A percentile compares a stretch with the other conserved stretches of the same genome.
Evolutionary conservation across 2,113 vertebrate species (phyloP).

Genomic region (Heterocephalus glaber): DNA sequence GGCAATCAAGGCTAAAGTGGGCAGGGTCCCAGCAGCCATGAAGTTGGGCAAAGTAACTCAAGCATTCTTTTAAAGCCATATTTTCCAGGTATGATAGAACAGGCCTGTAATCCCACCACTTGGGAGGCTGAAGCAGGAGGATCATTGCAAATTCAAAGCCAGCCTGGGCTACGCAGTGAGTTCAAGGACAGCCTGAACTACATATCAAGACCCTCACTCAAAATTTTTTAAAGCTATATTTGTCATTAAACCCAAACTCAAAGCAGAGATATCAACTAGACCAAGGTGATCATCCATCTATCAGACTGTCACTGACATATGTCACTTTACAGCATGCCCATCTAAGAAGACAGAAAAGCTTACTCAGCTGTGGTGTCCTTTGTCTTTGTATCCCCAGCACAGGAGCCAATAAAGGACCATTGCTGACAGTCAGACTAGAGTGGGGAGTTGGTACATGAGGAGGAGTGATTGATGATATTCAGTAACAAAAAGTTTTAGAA

Average conservation of each 20-base stretch:
- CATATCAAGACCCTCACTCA: neutral
- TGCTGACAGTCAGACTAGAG: neutral
- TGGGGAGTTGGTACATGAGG: neutral
- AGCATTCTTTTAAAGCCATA: neutral
- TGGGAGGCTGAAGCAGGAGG: neutral
- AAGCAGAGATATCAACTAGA: neutral
- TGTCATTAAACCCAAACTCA: neutral
- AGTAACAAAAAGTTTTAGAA: neutral
- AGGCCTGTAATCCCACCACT: neutral
- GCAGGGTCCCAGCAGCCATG: neutral
- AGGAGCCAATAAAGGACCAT: neutral
- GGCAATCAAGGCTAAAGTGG: neutral
- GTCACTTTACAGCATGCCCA: neutral
- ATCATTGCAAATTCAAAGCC: neutral
- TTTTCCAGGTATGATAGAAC: neutral
- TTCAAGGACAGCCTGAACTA: neutral
- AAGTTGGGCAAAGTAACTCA: neutral
- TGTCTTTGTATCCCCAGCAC: neutral
- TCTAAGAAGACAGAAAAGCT: neutral
- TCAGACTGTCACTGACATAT: neutral
- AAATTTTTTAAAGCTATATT: neutral
- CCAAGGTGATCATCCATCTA: neutral
- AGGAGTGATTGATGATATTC: neutral
- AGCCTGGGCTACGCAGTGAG: too few relatives aligned
- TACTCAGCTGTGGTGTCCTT: neutral